phyloP scores from a whole-genome alignment of 2,113 vertebrate species.

The Ranitomeya imitator region DNA sequence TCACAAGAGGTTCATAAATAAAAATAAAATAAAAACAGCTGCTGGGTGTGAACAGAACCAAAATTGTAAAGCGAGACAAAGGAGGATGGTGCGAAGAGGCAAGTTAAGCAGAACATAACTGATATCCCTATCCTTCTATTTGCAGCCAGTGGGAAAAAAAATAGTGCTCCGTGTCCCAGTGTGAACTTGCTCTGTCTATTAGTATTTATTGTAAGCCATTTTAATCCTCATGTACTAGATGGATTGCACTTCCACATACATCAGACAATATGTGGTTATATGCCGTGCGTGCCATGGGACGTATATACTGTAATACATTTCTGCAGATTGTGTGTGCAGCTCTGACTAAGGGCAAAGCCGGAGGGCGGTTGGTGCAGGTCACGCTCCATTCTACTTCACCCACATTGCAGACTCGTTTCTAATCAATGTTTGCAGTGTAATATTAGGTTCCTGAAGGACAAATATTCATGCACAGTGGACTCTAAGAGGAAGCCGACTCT shows the following conservation, averaged over 20 bases:
- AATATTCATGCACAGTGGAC: neutral
- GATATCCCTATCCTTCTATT: neutral
- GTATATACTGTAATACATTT: neutral
- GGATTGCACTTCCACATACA: neutral
- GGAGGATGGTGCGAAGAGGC: constrained; percentile 47
- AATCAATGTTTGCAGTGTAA: too few relatives aligned
- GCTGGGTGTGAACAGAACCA: constrained; percentile 13
- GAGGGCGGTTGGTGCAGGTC: too few relatives aligned
- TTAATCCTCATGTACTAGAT: neutral
- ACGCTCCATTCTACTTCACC: too few relatives aligned
- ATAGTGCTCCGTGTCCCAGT: constrained; percentile 14
- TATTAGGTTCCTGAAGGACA: neutral
- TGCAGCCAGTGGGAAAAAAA: neutral
- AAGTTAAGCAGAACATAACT: constrained; percentile 48
- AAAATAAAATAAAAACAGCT: neutral
- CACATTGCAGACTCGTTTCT: too few relatives aligned
- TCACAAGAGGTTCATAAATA: neutral
- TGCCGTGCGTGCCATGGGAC: neutral
- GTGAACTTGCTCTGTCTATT: neutral
- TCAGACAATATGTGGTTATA: neutral
- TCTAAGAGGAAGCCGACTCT: too few relatives aligned
- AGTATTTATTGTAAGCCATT: too few relatives aligned
- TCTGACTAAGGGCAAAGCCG: too few relatives aligned
- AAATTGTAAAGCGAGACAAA: neutral
- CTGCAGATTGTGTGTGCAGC: neutral